phyloP scores from a whole-genome alignment of 2,888 invertebrate genomes.

The Dicyrtomina minuta region DNA sequence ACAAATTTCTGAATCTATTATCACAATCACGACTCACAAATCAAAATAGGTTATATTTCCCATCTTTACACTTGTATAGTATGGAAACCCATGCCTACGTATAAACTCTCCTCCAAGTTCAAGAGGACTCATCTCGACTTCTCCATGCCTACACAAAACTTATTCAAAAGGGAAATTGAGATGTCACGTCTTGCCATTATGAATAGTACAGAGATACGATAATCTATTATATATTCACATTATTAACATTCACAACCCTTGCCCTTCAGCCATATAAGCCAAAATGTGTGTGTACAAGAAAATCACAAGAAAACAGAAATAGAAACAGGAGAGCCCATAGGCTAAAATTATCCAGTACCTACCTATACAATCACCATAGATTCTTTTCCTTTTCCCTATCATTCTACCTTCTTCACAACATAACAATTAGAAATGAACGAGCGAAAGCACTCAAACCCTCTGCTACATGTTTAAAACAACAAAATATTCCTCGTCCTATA shows the following conservation, averaged over 20 bases:
- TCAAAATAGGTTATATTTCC: not conserved
- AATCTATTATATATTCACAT: too few species aligned
- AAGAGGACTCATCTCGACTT: too few species aligned
- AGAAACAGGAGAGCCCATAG: too few species aligned
- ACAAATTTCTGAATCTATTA: slow-evolving; percentile 11
- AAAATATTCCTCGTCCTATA: slow-evolving; percentile 1
- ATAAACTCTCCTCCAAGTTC: too few species aligned
- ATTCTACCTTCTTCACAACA: too few species aligned
- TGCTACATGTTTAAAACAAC: slow-evolving; percentile 2
- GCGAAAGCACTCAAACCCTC: not conserved
- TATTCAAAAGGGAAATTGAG: not conserved
- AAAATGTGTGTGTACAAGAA: too few species aligned
- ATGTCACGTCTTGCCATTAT: too few species aligned
- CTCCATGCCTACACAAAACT: not conserved
- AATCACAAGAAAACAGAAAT: too few species aligned
- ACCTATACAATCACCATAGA: too few species aligned
- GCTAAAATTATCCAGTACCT: slow-evolving; percentile 5
- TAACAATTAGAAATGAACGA: slow-evolving; percentile 4
- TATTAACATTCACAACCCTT: not conserved
- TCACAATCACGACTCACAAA: not conserved
- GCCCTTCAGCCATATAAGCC: slow-evolving; percentile 13
- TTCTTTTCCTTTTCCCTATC: too few species aligned
- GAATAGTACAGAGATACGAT: not conserved
- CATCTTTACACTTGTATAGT: not conserved
- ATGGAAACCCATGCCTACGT: not conserved